Percentiles rank a stretch among this genome's conserved stretches.
These are phyloP conservation scores for Saccostrea cuccullata DNA, from an alignment of 1,140 invertebrate species.

Conservation along the genomic window DNA sequence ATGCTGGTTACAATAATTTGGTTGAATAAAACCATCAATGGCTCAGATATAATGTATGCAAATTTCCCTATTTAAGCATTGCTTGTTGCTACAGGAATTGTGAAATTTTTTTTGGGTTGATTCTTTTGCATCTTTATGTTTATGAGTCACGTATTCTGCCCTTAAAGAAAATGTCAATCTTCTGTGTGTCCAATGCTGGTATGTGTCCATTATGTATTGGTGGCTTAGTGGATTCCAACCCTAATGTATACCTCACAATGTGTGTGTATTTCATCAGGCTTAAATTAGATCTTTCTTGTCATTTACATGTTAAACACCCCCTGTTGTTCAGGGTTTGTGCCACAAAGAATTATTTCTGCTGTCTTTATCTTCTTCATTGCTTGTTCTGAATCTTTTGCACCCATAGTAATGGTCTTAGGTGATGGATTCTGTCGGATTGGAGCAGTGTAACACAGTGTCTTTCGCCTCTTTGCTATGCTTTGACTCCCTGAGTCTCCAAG, in stretches of 20 bases:
- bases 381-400: slow-evolving; percentile 22
- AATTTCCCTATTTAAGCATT: neutral
- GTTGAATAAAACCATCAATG: neutral
- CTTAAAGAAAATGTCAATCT: neutral
- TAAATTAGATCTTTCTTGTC: slow-evolving; percentile 30
- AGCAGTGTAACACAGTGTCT: neutral
- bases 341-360: slow-evolving; percentile 16
- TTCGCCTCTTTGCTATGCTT: neutral
- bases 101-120: neutral
- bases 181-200: neutral
- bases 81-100: neutral
- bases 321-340: slow-evolving; percentile 6
- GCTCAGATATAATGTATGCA: neutral
- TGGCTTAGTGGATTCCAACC: slow-evolving; percentile 3
- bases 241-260: slow-evolving; percentile 2
- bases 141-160: slow-evolving; percentile 16
- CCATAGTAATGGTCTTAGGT: neutral
- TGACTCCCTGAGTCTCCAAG: neutral
- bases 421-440: slow-evolving; percentile 17
- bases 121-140: slow-evolving; percentile 2
- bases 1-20: too few relatives aligned
- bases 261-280: slow-evolving; percentile 30
- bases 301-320: slow-evolving; percentile 30
- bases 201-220: slow-evolving; percentile 12
- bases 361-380: neutral